Evolutionary conservation across 2,113 vertebrate species (phyloP).

Genomic region (Grus americana): DNA sequence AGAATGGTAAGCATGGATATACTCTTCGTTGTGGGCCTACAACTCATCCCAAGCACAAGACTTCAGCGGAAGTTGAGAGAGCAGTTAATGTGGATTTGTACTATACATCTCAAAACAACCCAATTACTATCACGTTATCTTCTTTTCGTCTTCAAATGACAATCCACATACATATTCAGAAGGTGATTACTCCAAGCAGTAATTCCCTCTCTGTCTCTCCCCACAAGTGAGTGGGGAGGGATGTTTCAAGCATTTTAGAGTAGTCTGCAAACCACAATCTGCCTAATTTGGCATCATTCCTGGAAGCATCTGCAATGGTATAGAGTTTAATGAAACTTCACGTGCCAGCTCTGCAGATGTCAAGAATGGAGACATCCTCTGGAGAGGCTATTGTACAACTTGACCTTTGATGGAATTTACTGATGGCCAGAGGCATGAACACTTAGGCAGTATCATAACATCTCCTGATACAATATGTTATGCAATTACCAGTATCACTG

Average conservation of each 20-base stretch:
- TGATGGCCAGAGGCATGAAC: background rate
- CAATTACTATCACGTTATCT: background rate
- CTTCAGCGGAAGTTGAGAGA: background rate
- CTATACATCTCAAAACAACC: background rate
- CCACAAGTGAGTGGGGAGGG: background rate
- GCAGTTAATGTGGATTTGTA: background rate
- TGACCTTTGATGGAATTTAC: constrained; percentile 4
- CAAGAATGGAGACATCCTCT: background rate
- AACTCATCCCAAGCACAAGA: background rate
- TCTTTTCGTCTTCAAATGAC: background rate
- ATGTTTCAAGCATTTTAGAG: background rate
- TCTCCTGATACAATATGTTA: background rate
- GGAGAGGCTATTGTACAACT: background rate
- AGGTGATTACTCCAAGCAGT: background rate
- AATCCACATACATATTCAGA: background rate
- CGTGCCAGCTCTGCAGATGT: background rate
- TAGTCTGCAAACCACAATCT: background rate
- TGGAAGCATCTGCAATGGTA: background rate
- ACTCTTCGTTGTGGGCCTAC: background rate
- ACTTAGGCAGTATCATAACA: background rate
- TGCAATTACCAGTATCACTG: background rate
- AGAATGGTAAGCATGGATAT: rapidly evolving
- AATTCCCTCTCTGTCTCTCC: background rate
- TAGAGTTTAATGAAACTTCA: background rate
- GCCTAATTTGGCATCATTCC: background rate